Evolutionary conservation across 2,888 invertebrate species (phyloP), one percentile per base, ranked within the genome.

Genomic region (Caenorhabditis sinica): DNA sequence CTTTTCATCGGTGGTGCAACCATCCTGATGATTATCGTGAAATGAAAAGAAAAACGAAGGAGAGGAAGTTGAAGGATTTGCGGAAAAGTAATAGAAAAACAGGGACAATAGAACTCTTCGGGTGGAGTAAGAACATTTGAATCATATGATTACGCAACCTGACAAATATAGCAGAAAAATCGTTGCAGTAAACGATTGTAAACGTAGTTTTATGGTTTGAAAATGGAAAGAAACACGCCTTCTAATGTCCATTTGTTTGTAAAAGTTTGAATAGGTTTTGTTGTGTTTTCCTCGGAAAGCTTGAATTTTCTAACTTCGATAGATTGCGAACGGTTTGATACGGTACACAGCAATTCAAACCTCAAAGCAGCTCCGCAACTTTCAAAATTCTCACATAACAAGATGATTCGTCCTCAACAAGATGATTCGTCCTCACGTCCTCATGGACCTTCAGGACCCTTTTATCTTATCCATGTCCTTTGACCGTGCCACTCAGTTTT

Each of bases 21-120:
- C 43, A 33, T 65, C 33, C 30, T 71, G 71, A 77, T 71, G 63
- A 63, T 77, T 53, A 71, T 77, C 71, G 77, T 20, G n/a, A 58
- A 49, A 60, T 45, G 60, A 36, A 13, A 60, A 73, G 25, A 74
- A 74, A 40, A 40, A 40, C 6, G 40, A 40, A 6, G 40, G 13
- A 40, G 33, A 36, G 33, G 51, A 63, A 45, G 74, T 71, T 71
- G 33, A 40, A 43, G 23, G 63, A 36, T 40, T 40, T 20, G 20
- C n/a, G 1, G 49, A 33, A n/a, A 17, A 28, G 30, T 8, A 17
- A 36, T 36, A 33, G 72, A 61, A 51, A 61, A 74, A 51, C 17
- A 53, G 33, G 45, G 43, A 65, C 15, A 40, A 28, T 28, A 20
- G 20, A 6, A 33, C n/a, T 45, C 23, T 74, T 36, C 30, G 30